These are phyloP conservation scores for Pardalotus punctatus DNA, from an alignment of 2,113 vertebrate genomes.

Conservation along the genomic window DNA sequence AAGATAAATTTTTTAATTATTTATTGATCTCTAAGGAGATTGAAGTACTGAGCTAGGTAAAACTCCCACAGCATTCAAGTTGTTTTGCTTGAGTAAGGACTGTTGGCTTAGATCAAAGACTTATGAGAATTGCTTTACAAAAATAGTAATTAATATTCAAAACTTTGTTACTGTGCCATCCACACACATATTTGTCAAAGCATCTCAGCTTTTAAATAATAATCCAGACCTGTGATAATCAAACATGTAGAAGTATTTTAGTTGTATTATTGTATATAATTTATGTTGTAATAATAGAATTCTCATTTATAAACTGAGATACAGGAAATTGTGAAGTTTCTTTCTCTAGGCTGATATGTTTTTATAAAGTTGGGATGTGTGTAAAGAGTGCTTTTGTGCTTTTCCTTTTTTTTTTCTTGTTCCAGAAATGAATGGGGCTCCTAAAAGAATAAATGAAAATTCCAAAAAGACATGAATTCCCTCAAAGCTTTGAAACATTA, in stretches of 20 bases:
- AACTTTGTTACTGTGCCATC: background rate
- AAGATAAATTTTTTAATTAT: conserved; percentile 45
- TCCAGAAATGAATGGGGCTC: background rate
- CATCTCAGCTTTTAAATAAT: background rate
- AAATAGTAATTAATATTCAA: conserved; percentile 43
- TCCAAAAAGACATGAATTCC: background rate
- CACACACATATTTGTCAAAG: background rate
- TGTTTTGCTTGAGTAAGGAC: conserved; percentile 40
- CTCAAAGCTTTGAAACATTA: background rate
- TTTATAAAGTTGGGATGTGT: background rate
- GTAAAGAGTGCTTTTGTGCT: background rate
- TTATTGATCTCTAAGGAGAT: conserved; percentile 39
- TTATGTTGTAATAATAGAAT: background rate
- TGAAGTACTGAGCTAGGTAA: conserved; percentile 39
- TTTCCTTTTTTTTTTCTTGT: background rate
- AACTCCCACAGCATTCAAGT: conserved; percentile 16
- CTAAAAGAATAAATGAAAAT: background rate
- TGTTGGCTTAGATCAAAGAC: conserved; percentile 12
- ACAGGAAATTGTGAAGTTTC: background rate
- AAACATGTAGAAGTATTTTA: background rate
- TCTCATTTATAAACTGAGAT: background rate
- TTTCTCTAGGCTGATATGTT: background rate
- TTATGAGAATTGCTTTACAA: conserved; percentile 14
- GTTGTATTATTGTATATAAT: background rate
- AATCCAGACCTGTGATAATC: background rate